Evolutionary conservation across 1,140 invertebrate genomes (phyloP).

Genomic region (Plodia interpunctella): DNA sequence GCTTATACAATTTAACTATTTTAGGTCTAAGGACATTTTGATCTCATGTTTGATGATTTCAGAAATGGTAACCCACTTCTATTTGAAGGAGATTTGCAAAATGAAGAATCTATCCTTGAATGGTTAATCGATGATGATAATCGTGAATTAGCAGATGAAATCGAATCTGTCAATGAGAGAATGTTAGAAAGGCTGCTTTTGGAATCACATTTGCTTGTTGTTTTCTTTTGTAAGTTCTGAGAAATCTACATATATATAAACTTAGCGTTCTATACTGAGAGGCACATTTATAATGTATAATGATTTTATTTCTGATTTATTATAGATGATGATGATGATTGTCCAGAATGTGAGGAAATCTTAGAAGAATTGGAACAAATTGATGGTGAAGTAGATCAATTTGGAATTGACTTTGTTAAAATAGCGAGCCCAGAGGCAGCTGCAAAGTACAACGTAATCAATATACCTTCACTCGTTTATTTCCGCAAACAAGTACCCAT

Average conservation of each 20-base stretch:
- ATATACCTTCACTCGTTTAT: slow-evolving; percentile 91
- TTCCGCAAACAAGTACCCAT: slow-evolving; percentile 92
- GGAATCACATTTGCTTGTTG: slow-evolving; percentile 92
- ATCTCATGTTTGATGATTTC: slow-evolving; percentile 18
- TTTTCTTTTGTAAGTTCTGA: slow-evolving; percentile 91
- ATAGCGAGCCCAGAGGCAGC: slow-evolving; percentile 91
- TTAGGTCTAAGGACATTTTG: slow-evolving; percentile 14
- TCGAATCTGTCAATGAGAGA: slow-evolving; percentile 93
- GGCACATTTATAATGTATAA: no score
- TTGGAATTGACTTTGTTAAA: slow-evolving; percentile 96
- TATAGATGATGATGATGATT: slow-evolving; percentile 93
- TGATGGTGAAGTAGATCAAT: slow-evolving; percentile 94
- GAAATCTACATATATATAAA: no score
- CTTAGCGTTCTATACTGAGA: no score
- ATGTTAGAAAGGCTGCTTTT: slow-evolving; percentile 93
- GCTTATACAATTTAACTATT: no score
- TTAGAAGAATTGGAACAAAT: slow-evolving; percentile 93
- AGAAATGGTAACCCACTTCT: slow-evolving; percentile 95
- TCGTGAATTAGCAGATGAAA: slow-evolving; percentile 94
- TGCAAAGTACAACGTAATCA: slow-evolving; percentile 87
- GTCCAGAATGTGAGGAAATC: slow-evolving; percentile 92
- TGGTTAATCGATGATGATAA: slow-evolving; percentile 97
- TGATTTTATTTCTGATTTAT: slow-evolving; percentile 23
- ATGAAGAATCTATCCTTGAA: slow-evolving; percentile 93
- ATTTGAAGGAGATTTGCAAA: slow-evolving; percentile 95